Conservation (phyloP, 2,113 vertebrate species). For the Rhynchomys soricoides region DNA sequence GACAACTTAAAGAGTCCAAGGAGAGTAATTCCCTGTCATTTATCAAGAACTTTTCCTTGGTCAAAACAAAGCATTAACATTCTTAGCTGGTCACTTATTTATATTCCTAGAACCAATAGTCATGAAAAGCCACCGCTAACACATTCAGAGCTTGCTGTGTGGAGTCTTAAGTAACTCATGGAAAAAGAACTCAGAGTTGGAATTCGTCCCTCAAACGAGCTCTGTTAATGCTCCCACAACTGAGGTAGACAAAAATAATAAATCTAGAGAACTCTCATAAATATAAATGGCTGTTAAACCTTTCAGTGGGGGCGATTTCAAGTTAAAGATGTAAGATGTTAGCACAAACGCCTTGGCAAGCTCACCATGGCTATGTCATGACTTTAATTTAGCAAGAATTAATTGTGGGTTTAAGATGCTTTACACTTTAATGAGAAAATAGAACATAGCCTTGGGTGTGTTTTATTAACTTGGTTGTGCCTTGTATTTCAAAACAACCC, state of each 20-base stretch:
- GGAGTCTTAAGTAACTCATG: slow-evolving; percentile 77
- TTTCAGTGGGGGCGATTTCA: slow-evolving; percentile 69
- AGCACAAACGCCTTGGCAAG: slow-evolving; percentile 65
- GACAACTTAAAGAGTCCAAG: slow-evolving; percentile 61
- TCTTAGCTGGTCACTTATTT: slow-evolving; percentile 79
- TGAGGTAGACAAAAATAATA: slow-evolving; percentile 58
- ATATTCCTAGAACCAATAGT: slow-evolving; percentile 69
- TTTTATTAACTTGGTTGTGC: slow-evolving; percentile 71
- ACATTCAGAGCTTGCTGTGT: slow-evolving; percentile 81
- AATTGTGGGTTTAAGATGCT: slow-evolving; percentile 72
- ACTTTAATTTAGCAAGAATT: slow-evolving; percentile 73
- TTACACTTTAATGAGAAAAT: slow-evolving; percentile 74
- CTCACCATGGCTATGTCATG: slow-evolving; percentile 2
- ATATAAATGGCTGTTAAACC: slow-evolving; percentile 73
- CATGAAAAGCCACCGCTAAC: slow-evolving; percentile 77
- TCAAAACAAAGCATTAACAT: slow-evolving; percentile 77
- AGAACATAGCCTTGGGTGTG: slow-evolving; percentile 46
- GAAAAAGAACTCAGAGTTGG: slow-evolving; percentile 82
- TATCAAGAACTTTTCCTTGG: slow-evolving; percentile 66
- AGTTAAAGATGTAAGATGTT: slow-evolving; percentile 73
- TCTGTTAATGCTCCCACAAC: slow-evolving; percentile 72
- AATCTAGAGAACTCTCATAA: slow-evolving; percentile 70
- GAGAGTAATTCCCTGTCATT: slow-evolving; percentile 74
- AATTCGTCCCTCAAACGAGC: slow-evolving; percentile 74
- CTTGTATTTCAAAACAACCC: slow-evolving; percentile 63